Base-by-base conservation (phyloP, 2,888 invertebrate species). In the Suillia variegata region DNA sequence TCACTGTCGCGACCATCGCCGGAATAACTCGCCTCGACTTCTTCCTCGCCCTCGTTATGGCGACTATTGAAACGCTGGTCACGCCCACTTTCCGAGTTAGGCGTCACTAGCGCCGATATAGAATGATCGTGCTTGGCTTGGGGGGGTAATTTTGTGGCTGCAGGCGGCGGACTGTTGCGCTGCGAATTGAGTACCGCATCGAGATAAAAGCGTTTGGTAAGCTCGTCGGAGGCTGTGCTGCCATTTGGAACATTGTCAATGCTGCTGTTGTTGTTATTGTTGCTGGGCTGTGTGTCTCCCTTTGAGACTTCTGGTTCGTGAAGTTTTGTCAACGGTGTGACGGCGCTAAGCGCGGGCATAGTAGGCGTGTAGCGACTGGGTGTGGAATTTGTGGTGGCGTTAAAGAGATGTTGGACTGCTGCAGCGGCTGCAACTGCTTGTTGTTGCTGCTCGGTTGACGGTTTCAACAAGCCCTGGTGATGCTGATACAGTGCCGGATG, bases 141-240 rank as follows among this genome's bases (percentile, higher is more conserved):
- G 10, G 67, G 67, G 5, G 71, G 74, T 61, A 73, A 58, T 58
- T 73, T 76, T 0, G 78, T 78, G 15, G 70, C 69, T 56, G 69
- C 45, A 2, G 77, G 76, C 61, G 72, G 75, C 42, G 64, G 72
- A 59, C 65, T 77, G 63, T 68, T 77, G 61, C 88, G 83, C 77
- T 91, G 91, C 24, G 89, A 89, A 71, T 91, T 89, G 52, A 92
- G 77, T 48, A 91, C 88, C 13, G 90, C 90, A 70, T 92, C 91
- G 62, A 92, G 80, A 75, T 89, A 90, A 79, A 90, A 89, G 59
- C 91, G 83, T 73, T 92, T 91, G 13, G 88, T 88, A 62, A 86
- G 83, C 17, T 87, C 85, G 67, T 90, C 89, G 57, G 86, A 86
- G 61, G 86, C 86, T 65, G 87, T 86, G 66, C 88, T 88, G 61